Conservation (phyloP, 2,113 vertebrate genomes). For the Phaethon lepturus region DNA sequence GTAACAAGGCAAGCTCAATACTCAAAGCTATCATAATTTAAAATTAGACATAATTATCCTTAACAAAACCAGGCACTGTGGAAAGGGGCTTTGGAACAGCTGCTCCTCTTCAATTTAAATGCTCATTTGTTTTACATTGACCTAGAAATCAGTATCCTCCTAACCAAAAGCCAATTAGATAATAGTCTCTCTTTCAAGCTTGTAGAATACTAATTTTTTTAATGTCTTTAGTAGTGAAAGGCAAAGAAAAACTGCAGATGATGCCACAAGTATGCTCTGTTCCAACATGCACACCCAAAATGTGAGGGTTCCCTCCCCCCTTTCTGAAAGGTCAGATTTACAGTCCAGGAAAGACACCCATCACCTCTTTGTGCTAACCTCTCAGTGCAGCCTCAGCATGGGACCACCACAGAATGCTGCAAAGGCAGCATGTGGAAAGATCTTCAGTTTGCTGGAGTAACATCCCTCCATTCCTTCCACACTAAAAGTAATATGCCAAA, state of each 20-base stretch:
- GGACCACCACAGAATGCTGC: background rate
- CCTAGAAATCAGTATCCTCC: conserved; percentile 76
- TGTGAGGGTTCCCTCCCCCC: background rate
- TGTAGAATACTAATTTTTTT: conserved; percentile 60
- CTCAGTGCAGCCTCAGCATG: background rate
- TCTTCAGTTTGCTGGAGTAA: background rate
- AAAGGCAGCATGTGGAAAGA: background rate
- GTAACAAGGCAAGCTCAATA: conserved; percentile 68
- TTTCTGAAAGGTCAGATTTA: background rate
- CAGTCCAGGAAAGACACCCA: background rate
- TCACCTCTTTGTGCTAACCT: background rate
- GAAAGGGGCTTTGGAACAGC: conserved; percentile 70
- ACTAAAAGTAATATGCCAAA: background rate
- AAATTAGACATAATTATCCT: conserved; percentile 77
- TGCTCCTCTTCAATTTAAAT: conserved; percentile 75
- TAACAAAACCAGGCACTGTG: conserved; percentile 75
- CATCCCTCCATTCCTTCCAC: background rate
- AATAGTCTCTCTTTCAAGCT: conserved; percentile 67
- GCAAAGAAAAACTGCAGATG: conserved; percentile 61
- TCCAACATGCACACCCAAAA: background rate
- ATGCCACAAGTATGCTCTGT: conserved; percentile 22
- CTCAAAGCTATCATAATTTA: conserved; percentile 76
- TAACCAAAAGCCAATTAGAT: conserved; percentile 76
- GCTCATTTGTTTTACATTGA: conserved; percentile 74
- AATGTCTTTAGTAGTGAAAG: conserved; percentile 47